A percentile compares a stretch with the other conserved stretches of the same genome.
phyloP scores from a whole-genome alignment of 2,888 invertebrate species.

The Drosophila basisetae region DNA sequence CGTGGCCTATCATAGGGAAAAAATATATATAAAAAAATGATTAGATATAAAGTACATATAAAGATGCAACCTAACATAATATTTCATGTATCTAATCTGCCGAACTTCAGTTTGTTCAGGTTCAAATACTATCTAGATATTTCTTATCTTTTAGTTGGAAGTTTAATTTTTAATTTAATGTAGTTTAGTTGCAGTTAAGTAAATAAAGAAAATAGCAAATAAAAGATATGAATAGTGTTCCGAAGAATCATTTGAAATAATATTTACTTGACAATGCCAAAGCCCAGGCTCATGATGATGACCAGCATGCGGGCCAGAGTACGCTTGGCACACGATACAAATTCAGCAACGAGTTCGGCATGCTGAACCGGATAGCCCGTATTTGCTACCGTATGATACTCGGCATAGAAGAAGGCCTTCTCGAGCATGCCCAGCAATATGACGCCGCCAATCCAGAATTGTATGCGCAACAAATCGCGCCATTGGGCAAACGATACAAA shows the following conservation, averaged over 20 bases:
- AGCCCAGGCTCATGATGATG: slow-evolving; percentile 96
- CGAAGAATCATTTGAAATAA: background rate
- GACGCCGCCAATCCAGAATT: slow-evolving; percentile 98
- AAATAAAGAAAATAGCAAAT: no score
- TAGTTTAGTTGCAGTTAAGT: no score
- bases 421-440: slow-evolving; percentile 94
- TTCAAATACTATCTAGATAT: no score
- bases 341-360: slow-evolving; percentile 94
- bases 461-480: slow-evolving; percentile 95
- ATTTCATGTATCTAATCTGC: background rate
- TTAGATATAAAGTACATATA: background rate
- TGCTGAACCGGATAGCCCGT: slow-evolving; percentile 89
- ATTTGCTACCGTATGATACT: slow-evolving; percentile 92
- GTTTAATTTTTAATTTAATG: no score
- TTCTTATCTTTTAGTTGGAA: no score
- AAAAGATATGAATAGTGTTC: no score
- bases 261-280: slow-evolving; percentile 96
- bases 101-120: background rate
- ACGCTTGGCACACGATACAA: slow-evolving; percentile 95
- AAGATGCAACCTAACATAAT: background rate
- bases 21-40: background rate
- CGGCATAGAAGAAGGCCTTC: slow-evolving; percentile 95
- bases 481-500: slow-evolving; percentile 93
- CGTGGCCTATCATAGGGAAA: slow-evolving; percentile 89
- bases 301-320: slow-evolving; percentile 96